phyloP scores from a whole-genome alignment of 2,113 vertebrate genomes.

The Felis catus region F.catus_Fca126_mat1.0 CM031413.1:145570501-145571000 shows the following conservation, averaged over 20 bases:
- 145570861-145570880: background rate
- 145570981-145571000: background rate
- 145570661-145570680: background rate
- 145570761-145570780: conserved; percentile 16
- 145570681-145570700: background rate
- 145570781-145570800: background rate
- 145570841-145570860: background rate
- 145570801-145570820: background rate
- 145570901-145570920: conserved; percentile 10
- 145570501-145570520: background rate
- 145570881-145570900: background rate
- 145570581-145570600: background rate
- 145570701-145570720: background rate
- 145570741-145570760: background rate
- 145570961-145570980: background rate
- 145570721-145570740: background rate
- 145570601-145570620: background rate
- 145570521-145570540: background rate
- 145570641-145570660: background rate
- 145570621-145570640: background rate
- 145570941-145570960: background rate
- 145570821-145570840: background rate
- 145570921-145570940: background rate
- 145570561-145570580: background rate
- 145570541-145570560: background rate